Evolutionary conservation across 2,888 invertebrate species (phyloP), one percentile per base, ranked within the genome.

Genomic region (Volucella zonaria): DNA sequence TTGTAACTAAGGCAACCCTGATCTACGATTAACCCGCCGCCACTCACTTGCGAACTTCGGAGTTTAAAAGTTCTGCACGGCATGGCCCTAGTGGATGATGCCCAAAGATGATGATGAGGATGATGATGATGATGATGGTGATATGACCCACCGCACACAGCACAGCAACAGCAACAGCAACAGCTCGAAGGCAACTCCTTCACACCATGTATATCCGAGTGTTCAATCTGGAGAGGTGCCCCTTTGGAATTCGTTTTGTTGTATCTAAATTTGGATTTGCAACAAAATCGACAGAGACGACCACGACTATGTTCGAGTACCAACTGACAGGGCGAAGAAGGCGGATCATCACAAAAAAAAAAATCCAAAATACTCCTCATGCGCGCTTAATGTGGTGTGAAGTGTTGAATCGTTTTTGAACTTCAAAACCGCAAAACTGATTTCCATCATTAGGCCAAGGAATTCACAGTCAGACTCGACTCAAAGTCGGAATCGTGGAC

Each of bases 131-230:
- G 76, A 85, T 77, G 81, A 77, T 85, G 31, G 81, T 77, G 81
- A 77, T 85, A 81, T 85, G 81, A 85, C 85, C 85, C 85, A 85
- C 81, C 85, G 85, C 81, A 85, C 71, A 83, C 62, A 40, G 40
- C 42, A 23, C 31, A 31, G 31, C 31, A 31, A 23, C 31, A 23
- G 23, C 23, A 23, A 23, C 23, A 31, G 59, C 58, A 76, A 71
- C 80, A 68, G 80, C 80, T 76, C 23, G 61, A 70, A 70, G 79
- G 75, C 79, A 83, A 70, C 80, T 75, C 67, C 76, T 82, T 82
- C 62, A 82, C 80, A 80, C 80, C 80, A 59, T 61, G 15, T 51
- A 75, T 76, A 76, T 76, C 80, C 80, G 56, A 75, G 23, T 74
- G 42, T 67, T 82, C 82, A 62, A 82, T 82, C 82, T 78, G 43